Percentiles rank a stretch among this genome's conserved stretches.
Conservation (phyloP, 2,797 vertebrate species). For the Yasuhikotakia modesta region DNA sequence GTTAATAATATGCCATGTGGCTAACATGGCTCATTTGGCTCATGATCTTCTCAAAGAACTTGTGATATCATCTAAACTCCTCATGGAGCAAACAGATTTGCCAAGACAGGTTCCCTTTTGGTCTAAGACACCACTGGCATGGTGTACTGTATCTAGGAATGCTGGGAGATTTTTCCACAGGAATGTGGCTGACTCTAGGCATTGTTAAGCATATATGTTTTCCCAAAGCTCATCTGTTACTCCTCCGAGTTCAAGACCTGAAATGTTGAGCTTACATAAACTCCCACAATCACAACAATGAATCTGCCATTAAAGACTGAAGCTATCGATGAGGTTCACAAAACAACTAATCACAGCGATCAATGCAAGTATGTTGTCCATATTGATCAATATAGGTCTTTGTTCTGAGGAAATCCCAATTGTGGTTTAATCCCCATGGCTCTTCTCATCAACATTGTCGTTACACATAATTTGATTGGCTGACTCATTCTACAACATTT, state of each 20-base stretch:
- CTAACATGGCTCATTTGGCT: slow-evolving; percentile 50
- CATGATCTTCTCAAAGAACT: slow-evolving; percentile 23
- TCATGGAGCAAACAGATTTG: slow-evolving; percentile 27
- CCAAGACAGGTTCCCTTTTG: slow-evolving; percentile 53
- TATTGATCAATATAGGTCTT: not conserved
- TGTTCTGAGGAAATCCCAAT: not conserved
- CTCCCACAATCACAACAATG: slow-evolving; percentile 11
- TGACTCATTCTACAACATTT: slow-evolving; percentile 17
- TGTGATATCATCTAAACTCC: slow-evolving; percentile 30
- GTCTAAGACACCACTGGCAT: slow-evolving; percentile 66
- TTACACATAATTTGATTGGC: slow-evolving; percentile 3
- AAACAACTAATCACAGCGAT: not conserved
- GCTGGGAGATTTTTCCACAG: slow-evolving; percentile 56
- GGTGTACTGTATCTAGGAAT: slow-evolving; percentile 67
- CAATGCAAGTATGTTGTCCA: not conserved
- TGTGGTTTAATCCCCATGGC: not conserved
- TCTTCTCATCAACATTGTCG: not conserved
- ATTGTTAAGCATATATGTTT: no score
- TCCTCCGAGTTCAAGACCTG: slow-evolving; percentile 52
- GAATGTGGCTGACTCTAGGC: slow-evolving; percentile 44
- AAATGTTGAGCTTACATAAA: not conserved
- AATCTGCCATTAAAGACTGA: slow-evolving; percentile 15
- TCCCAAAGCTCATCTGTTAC: no score
- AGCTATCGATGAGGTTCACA: not conserved
- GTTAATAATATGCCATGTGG: slow-evolving; percentile 45